These are phyloP conservation scores for Dorcus parallelipipedus DNA, from an alignment of 2,888 invertebrate genomes.

Conservation along the genomic window DNA sequence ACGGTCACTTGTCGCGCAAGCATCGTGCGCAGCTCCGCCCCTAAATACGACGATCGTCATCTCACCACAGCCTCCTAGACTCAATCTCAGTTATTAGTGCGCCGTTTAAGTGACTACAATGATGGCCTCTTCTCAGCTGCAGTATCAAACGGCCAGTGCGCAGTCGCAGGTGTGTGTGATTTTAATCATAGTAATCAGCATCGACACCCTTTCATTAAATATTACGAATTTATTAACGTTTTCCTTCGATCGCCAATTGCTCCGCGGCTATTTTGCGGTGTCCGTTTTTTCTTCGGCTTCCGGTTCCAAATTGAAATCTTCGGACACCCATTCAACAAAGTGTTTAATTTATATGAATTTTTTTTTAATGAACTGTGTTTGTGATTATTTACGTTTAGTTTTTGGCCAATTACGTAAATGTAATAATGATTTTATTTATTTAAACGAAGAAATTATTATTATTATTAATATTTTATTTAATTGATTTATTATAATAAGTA, in stretches of 20 bases:
- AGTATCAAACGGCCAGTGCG: conserved; percentile 41
- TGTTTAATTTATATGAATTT: no score
- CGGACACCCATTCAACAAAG: no score
- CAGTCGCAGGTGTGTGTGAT: conserved; percentile 47
- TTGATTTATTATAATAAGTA: no score
- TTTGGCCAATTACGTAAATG: no score
- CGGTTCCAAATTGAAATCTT: background rate
- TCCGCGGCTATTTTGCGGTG: background rate
- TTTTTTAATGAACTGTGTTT: no score
- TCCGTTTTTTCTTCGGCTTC: conserved; percentile 2
- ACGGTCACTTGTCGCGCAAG: conserved; percentile 42
- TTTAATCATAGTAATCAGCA: conserved; percentile 44
- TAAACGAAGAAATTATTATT: no score
- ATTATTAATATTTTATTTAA: no score
- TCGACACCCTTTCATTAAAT: conserved; percentile 45
- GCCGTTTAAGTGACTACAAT: conserved; percentile 45
- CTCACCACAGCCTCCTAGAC: conserved; percentile 37
- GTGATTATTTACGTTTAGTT: no score
- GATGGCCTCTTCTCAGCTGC: conserved; percentile 45
- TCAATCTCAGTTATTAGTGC: conserved; percentile 50
- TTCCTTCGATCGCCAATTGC: conserved; percentile 4
- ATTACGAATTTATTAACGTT: conserved; percentile 42
- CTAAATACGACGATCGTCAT: conserved; percentile 42
- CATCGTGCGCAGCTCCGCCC: conserved; percentile 44
- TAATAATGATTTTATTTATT: no score